Conservation (phyloP, 1,140 invertebrate species). For the Drosophila mauritiana region DNA sequence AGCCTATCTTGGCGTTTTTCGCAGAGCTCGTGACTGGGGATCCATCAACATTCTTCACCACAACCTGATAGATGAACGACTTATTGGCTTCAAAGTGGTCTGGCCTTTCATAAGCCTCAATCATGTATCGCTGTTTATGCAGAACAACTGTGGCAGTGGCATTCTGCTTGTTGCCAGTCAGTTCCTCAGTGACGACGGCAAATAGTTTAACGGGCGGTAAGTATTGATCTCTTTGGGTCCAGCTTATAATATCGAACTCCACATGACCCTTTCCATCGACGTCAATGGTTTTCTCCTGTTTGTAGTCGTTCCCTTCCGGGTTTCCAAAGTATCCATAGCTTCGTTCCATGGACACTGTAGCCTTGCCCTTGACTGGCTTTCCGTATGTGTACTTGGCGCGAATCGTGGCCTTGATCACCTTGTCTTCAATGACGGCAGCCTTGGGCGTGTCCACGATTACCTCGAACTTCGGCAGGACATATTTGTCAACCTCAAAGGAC, state of each 20-base stretch:
- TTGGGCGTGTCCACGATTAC: slow-evolving; percentile 92
- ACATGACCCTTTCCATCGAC: slow-evolving; percentile 90
- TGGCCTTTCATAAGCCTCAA: slow-evolving; percentile 89
- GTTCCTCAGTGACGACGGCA: slow-evolving; percentile 90
- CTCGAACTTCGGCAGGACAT: slow-evolving; percentile 96
- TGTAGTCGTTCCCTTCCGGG: not conserved
- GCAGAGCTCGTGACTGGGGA: slow-evolving; percentile 88
- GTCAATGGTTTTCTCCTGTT: slow-evolving; percentile 87
- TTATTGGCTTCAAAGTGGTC: slow-evolving; percentile 95
- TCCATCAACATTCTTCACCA: slow-evolving; percentile 86
- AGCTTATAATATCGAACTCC: slow-evolving; percentile 87
- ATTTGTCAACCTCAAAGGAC: slow-evolving; percentile 88
- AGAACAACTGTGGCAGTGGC: slow-evolving; percentile 89
- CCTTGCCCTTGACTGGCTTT: slow-evolving; percentile 91
- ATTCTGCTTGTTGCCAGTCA: slow-evolving; percentile 92
- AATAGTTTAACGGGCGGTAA: slow-evolving; percentile 87
- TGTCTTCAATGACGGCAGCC: slow-evolving; percentile 92
- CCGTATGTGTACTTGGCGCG: slow-evolving; percentile 90
- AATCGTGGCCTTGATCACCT: slow-evolving; percentile 90
- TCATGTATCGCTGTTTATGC: slow-evolving; percentile 92
- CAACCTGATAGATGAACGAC: slow-evolving; percentile 90
- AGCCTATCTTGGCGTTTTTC: slow-evolving; percentile 85
- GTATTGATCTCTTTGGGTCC: slow-evolving; percentile 84
- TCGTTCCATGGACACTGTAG: slow-evolving; percentile 88
- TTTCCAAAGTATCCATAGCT: slow-evolving; percentile 5